A percentile compares a stretch with the other conserved stretches of the same genome.
These are phyloP conservation scores for Coracopsis vasa DNA, from an alignment of 2,113 vertebrate genomes.

Conservation along the genomic window DNA sequence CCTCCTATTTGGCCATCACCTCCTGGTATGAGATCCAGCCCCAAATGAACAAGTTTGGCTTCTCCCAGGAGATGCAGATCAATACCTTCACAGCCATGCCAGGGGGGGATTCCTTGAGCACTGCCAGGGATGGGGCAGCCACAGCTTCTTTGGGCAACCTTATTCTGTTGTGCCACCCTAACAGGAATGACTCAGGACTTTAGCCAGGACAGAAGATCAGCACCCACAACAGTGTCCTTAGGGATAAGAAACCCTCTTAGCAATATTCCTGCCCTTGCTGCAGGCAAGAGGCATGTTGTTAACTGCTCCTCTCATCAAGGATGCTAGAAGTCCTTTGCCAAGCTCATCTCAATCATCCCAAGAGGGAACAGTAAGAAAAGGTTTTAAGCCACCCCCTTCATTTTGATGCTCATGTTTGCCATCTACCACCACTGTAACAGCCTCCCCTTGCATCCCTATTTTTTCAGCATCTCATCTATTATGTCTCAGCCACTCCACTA, in stretches of 20 bases:
- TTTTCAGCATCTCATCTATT: neutral
- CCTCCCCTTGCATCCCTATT: neutral
- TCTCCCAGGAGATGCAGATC: neutral
- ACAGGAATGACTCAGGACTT: neutral
- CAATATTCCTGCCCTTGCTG: neutral
- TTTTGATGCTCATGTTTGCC: neutral
- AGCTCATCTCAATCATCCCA: neutral
- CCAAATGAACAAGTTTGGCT: neutral
- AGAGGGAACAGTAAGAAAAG: neutral
- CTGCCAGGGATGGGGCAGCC: neutral
- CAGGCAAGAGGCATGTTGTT: neutral
- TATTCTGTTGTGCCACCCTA: neutral
- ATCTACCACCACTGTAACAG: neutral
- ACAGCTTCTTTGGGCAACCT: neutral
- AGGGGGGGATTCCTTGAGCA: neutral
- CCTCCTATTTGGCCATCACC: neutral
- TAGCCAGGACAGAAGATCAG: neutral
- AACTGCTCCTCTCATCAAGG: neutral
- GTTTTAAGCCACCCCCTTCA: neutral
- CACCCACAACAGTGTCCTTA: neutral
- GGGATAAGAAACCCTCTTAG: fast-evolving
- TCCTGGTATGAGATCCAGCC: neutral
- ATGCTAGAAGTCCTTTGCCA: neutral
- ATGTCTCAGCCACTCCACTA: neutral
- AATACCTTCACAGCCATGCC: neutral